phyloP scores from a whole-genome alignment of 2,888 invertebrate species.

The Leucoptera coffeella region DNA sequence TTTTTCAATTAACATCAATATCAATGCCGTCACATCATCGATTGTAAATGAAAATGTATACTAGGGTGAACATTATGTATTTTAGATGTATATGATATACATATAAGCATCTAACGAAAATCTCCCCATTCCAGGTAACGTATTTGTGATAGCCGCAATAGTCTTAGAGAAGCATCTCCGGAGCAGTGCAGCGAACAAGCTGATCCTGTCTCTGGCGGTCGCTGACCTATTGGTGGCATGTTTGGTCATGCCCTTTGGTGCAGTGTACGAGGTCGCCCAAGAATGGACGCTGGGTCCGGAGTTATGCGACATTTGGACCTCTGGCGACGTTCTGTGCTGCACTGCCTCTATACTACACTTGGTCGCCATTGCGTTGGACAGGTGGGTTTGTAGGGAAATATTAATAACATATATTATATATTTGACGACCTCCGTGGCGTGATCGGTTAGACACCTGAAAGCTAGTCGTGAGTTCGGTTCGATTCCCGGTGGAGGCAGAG shows the following conservation, averaged over 20 bases:
- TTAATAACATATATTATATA: background rate
- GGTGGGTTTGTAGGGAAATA: constrained; percentile 35
- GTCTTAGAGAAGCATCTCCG: constrained; percentile 80
- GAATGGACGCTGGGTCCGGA: constrained; percentile 83
- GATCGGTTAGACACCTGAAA: too few relatives aligned
- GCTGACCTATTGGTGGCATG: constrained; percentile 88
- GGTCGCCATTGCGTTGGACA: constrained; percentile 75
- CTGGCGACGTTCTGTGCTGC: constrained; percentile 87
- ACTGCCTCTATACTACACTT: constrained; percentile 76
- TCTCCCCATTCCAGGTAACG: constrained; percentile 64
- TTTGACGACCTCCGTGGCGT: too few relatives aligned
- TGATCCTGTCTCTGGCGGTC: constrained; percentile 85
- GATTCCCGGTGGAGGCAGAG: too few relatives aligned
- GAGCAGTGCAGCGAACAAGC: constrained; percentile 84
- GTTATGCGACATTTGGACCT: constrained; percentile 92
- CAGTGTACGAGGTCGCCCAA: constrained; percentile 71
- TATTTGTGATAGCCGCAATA: constrained; percentile 91
- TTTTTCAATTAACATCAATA: too few relatives aligned
- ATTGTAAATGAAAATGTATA: too few relatives aligned
- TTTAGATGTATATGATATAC: too few relatives aligned
- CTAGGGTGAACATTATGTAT: too few relatives aligned
- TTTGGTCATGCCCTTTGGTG: constrained; percentile 70
- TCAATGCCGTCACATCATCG: too few relatives aligned
- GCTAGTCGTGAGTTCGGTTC: too few relatives aligned
- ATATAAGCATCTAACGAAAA: background rate